These are phyloP conservation scores for Yponomeuta malinellus DNA, from an alignment of 2,888 invertebrate species.

Conservation along the genomic window DNA sequence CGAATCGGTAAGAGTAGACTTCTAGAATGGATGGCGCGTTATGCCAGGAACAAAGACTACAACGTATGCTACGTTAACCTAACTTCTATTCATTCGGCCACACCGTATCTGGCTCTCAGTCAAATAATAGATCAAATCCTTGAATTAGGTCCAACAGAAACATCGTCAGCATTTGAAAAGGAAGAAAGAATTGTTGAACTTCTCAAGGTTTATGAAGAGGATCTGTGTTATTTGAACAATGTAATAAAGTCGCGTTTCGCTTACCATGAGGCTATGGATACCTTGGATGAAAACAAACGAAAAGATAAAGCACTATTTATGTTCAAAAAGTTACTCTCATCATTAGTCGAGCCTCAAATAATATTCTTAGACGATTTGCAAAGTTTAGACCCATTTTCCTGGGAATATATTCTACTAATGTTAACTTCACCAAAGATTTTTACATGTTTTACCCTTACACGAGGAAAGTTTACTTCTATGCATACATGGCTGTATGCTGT, in stretches of 20 bases:
- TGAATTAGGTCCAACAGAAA: constrained; percentile 42
- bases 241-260: constrained; percentile 72
- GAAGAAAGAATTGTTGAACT: constrained; percentile 57
- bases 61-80: constrained; percentile 42
- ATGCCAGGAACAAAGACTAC: constrained; percentile 39
- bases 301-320: constrained; percentile 53
- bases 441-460: constrained; percentile 47
- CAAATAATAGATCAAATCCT: constrained; percentile 62
- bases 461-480: constrained; percentile 53
- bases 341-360: constrained; percentile 42
- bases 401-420: constrained; percentile 58
- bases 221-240: constrained; percentile 73
- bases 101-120: constrained; percentile 53
- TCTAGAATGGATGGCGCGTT: constrained; percentile 66
- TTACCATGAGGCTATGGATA: constrained; percentile 52
- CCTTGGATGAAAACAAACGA: constrained; percentile 46
- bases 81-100: constrained; percentile 62
- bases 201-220: constrained; percentile 45
- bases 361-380: constrained; percentile 70
- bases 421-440: constrained; percentile 49
- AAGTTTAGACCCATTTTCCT: constrained; percentile 60
- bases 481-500: constrained; percentile 60
- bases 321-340: constrained; percentile 50
- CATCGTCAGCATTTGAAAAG: constrained; percentile 49
- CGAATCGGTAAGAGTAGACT: constrained; percentile 77